A percentile compares a stretch with the other conserved stretches of the same genome.
Evolutionary conservation across 2,113 vertebrate species (phyloP).

Genomic region (Eurypyga helias): DNA sequence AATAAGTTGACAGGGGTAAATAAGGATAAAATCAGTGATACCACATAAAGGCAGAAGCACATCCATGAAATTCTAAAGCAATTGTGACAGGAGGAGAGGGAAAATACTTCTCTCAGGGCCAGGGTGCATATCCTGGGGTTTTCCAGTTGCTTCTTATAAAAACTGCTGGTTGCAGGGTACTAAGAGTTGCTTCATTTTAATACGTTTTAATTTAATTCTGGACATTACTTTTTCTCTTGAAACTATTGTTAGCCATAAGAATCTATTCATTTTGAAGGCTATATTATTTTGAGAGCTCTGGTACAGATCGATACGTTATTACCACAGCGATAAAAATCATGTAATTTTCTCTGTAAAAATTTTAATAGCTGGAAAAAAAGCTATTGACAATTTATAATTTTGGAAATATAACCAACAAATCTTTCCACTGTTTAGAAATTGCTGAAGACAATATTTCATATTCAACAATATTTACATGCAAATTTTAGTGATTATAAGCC

Average conservation of each 20-base stretch:
- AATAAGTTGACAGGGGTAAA: neutral
- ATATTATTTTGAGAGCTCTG: neutral
- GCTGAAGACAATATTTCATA: neutral
- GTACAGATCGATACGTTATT: neutral
- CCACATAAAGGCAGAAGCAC: neutral
- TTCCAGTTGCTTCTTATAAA: neutral
- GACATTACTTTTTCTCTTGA: neutral
- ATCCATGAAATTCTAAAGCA: neutral
- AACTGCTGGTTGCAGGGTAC: neutral
- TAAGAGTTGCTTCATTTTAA: neutral
- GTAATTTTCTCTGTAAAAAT: constrained; percentile 20
- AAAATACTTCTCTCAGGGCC: neutral
- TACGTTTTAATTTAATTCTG: neutral
- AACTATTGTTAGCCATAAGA: neutral
- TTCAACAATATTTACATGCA: neutral
- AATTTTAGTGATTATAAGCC: neutral
- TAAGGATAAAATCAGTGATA: neutral
- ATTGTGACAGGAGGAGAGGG: neutral
- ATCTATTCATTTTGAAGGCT: neutral
- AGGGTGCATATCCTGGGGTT: neutral
- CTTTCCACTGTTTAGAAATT: constrained; percentile 18
- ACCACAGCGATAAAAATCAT: neutral
- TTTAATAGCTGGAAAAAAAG: neutral
- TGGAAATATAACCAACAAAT: neutral
- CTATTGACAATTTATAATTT: constrained; percentile 9